These are phyloP conservation scores for Cataglyphis altisquamis DNA, from an alignment of 2,888 invertebrate species.

Conservation along the genomic window DNA sequence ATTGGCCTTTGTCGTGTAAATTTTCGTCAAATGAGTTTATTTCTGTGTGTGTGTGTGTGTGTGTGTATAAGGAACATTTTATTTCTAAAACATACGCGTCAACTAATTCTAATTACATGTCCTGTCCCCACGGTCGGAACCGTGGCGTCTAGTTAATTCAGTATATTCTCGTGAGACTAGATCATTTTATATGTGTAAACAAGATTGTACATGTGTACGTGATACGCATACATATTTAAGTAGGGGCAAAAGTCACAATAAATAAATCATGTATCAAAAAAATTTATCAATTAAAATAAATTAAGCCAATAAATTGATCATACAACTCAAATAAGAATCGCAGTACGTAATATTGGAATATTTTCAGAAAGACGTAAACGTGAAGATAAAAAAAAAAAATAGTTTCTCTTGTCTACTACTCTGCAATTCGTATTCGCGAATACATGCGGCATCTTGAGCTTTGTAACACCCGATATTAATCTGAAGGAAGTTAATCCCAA, in stretches of 20 bases:
- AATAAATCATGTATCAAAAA: slow-evolving; percentile 14
- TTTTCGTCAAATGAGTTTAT: neutral
- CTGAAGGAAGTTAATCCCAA: neutral
- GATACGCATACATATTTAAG: slow-evolving; percentile 31
- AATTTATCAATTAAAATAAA: slow-evolving; percentile 2
- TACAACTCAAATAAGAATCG: neutral
- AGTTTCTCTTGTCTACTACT: neutral
- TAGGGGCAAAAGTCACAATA: slow-evolving; percentile 2
- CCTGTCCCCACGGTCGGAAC: slow-evolving; percentile 44
- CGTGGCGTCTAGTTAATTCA: slow-evolving; percentile 41
- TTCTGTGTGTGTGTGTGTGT: neutral
- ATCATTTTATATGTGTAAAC: slow-evolving; percentile 32
- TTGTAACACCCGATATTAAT: neutral
- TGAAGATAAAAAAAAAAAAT: neutral
- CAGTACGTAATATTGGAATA: neutral
- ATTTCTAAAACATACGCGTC: slow-evolving; percentile 36
- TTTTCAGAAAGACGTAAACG: neutral
- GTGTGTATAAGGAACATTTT: slow-evolving; percentile 5
- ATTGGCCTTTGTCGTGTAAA: neutral
- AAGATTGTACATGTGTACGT: slow-evolving; percentile 31
- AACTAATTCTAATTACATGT: slow-evolving; percentile 51
- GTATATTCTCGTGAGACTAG: slow-evolving; percentile 48
- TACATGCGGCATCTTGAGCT: neutral
- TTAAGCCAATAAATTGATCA: slow-evolving; percentile 3
- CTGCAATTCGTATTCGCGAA: neutral